A percentile compares a stretch with the other conserved stretches of the same genome.
Evolutionary conservation across 1,140 invertebrate species (phyloP).

Genomic region (Psilanteris sp.): DNA sequence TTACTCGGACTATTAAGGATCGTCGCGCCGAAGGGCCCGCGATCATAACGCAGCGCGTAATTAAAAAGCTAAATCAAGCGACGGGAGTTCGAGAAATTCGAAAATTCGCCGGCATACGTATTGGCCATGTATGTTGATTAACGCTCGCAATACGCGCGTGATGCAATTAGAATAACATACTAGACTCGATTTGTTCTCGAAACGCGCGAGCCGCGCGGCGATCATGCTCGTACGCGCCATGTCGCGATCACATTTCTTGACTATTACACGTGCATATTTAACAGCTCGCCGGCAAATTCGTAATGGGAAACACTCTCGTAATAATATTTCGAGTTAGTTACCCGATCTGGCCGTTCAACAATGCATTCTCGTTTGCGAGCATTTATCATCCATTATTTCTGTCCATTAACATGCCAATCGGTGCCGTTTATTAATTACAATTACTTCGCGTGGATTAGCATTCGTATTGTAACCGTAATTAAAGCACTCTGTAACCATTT

Average conservation of each 20-base stretch:
- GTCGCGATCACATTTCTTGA: conserved; percentile 61
- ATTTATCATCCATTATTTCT: conserved; percentile 65
- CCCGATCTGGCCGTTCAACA: conserved; percentile 24
- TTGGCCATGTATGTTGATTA: conserved; percentile 53
- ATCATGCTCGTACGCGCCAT: conserved; percentile 36
- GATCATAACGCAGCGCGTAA: conserved; percentile 37
- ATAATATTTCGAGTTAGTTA: conserved; percentile 64
- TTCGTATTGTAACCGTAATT: conserved; percentile 56
- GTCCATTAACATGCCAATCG: conserved; percentile 64
- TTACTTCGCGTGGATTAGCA: conserved; percentile 58
- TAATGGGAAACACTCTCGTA: conserved; percentile 50
- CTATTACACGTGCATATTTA: conserved; percentile 49
- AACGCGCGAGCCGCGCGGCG: conserved; percentile 38
- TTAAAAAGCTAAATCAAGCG: conserved; percentile 57
- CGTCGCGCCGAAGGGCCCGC: conserved; percentile 6
- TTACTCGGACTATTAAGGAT: conserved; percentile 27
- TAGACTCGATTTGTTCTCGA: conserved; percentile 54
- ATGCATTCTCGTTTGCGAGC: conserved; percentile 52
- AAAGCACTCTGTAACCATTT: conserved; percentile 49
- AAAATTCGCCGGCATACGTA: conserved; percentile 27
- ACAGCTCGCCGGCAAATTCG: conserved; percentile 40
- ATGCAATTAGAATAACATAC: conserved; percentile 61
- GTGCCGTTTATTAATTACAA: conserved; percentile 63
- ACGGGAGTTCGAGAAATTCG: conserved; percentile 11
- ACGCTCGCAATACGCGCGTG: conserved; percentile 43